These are phyloP conservation scores for Hemibagrus guttatus DNA, from an alignment of 2,797 vertebrate species.

Conservation along the genomic window DNA sequence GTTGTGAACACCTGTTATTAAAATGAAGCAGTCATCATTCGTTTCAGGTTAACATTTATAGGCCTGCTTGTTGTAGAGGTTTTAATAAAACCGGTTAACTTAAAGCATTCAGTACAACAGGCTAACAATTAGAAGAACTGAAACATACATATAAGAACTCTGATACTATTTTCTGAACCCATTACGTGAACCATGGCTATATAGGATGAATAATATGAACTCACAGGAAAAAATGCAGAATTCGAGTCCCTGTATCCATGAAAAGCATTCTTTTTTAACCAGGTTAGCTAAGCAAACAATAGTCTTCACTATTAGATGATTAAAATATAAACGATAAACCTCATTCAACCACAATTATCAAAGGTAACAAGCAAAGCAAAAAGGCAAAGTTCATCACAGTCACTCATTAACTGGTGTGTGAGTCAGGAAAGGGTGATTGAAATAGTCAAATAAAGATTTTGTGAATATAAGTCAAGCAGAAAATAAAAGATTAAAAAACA, in stretches of 20 bases:
- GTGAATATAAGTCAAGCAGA: background rate
- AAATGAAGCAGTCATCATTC: background rate
- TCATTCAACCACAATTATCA: constrained; percentile 10
- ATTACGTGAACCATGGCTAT: background rate
- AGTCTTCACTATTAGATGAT: background rate
- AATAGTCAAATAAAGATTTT: constrained; percentile 7
- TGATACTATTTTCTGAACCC: background rate
- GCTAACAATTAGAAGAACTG: no score
- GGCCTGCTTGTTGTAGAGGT: background rate
- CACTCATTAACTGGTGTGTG: constrained; percentile 46
- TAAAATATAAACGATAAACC: background rate
- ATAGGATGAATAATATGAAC: background rate
- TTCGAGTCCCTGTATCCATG: constrained; percentile 17
- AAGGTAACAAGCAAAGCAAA: constrained; percentile 19
- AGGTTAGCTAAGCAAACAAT: background rate
- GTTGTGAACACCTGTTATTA: background rate
- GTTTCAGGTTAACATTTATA: background rate
- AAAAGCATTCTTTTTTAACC: background rate
- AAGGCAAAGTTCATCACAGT: constrained; percentile 55
- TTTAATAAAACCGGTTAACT: background rate
- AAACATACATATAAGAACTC: background rate
- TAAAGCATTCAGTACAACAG: background rate
- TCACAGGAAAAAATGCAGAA: constrained; percentile 20
- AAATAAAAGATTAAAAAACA: background rate
- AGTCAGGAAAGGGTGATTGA: background rate